Conservation (phyloP, 2,113 vertebrate genomes). For the Lates calcarifer region DNA sequence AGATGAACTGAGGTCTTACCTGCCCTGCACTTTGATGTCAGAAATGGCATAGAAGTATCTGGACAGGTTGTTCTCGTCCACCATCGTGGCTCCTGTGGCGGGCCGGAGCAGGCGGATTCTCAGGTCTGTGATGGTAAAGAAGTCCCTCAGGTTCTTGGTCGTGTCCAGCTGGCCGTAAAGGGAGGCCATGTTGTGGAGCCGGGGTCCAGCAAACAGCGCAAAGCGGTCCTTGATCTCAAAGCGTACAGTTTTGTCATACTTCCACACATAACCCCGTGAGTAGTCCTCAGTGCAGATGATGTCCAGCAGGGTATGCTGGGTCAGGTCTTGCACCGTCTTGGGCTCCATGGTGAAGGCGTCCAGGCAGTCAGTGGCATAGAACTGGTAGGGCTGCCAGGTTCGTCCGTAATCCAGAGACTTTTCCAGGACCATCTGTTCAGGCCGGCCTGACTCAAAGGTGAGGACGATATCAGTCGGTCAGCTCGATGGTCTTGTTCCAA, state of each 20-base stretch:
- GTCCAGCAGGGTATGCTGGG: constrained; percentile 94
- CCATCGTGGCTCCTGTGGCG: constrained; percentile 95
- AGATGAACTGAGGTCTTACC: constrained; percentile 85
- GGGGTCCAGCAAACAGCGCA: constrained; percentile 96
- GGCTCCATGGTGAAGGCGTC: constrained; percentile 99
- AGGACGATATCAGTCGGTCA: constrained; percentile 98
- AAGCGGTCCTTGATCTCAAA: constrained; percentile 99
- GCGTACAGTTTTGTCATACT: constrained; percentile 97
- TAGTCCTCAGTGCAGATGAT: constrained; percentile 99
- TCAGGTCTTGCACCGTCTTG: constrained; percentile 95
- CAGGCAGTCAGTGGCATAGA: constrained; percentile 98
- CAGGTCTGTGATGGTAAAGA: constrained; percentile 98
- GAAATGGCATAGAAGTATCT: constrained; percentile 99
- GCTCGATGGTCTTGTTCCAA: constrained; percentile 99
- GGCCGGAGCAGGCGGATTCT: constrained; percentile 94
- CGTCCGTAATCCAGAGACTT: constrained; percentile 97
- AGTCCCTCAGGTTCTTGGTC: constrained; percentile 98
- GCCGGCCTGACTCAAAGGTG: constrained; percentile 96
- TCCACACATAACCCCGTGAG: constrained; percentile 94
- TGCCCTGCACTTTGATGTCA: constrained; percentile 97
- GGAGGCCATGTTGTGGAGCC: constrained; percentile 98
- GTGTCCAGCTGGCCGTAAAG: constrained; percentile 98
- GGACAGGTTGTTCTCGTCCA: constrained; percentile 93
- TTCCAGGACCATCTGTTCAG: constrained; percentile 98
- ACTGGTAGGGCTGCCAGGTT: constrained; percentile 98